Conservation (phyloP, 2,888 invertebrate species). For the Eupithecia abbreviata region DNA sequence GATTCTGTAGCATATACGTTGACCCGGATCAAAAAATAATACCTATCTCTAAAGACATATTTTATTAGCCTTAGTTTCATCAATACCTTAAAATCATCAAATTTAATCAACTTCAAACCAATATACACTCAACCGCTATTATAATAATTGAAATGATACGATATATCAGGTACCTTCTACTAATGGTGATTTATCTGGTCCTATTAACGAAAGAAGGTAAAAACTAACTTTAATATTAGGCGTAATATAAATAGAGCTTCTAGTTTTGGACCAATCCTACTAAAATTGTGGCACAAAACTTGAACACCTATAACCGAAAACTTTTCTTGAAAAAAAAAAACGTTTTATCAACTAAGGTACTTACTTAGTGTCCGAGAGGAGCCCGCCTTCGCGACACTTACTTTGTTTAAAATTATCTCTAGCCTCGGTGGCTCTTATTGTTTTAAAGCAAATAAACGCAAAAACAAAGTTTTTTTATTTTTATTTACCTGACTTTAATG, state of each 20-base stretch:
- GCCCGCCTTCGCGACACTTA: slow-evolving; percentile 37
- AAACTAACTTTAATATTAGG: not conserved
- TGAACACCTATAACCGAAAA: slow-evolving; percentile 45
- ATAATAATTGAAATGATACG: not conserved
- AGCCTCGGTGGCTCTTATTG: slow-evolving; percentile 16
- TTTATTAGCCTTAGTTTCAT: not conserved
- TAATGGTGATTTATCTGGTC: not conserved
- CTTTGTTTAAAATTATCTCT: slow-evolving; percentile 38
- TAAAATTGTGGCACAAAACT: slow-evolving; percentile 49
- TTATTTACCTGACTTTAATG: slow-evolving; percentile 11
- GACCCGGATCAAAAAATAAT: not conserved
- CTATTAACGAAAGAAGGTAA: not conserved
- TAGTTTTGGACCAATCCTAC: slow-evolving; percentile 30
- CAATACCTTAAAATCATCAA: not conserved
- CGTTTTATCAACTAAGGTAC: slow-evolving; percentile 41
- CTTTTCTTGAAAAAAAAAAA: slow-evolving; percentile 35
- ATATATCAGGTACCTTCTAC: not conserved
- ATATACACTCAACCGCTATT: too few species aligned
- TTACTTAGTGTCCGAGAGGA: slow-evolving; percentile 40
- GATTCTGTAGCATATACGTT: not conserved
- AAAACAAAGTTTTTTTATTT: slow-evolving; percentile 12
- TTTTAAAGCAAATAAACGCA: slow-evolving; percentile 13
- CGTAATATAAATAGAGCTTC: not conserved
- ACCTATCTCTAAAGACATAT: not conserved
- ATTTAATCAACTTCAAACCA: not conserved